Evolutionary conservation across 2,888 invertebrate species (phyloP).

Genomic region (Stegophylla sp.): DNA sequence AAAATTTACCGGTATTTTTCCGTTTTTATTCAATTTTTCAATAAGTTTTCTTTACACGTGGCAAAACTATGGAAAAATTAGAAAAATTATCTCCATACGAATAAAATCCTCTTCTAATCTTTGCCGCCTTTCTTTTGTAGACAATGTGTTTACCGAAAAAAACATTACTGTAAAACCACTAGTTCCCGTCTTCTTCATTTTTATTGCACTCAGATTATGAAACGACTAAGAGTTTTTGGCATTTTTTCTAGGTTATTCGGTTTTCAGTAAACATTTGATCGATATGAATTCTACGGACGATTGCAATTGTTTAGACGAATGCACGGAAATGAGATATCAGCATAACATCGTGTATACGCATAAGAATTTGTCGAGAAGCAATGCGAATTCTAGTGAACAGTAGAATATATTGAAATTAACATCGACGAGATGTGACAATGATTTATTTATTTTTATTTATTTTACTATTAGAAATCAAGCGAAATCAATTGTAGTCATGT

Average conservation of each 20-base stretch:
- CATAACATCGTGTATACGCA: constrained; percentile 51
- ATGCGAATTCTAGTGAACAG: neutral
- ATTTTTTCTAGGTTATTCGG: constrained; percentile 50
- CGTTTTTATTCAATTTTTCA: no score
- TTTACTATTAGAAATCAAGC: neutral
- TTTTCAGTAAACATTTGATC: constrained; percentile 27
- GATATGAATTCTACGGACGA: constrained; percentile 6
- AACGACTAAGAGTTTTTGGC: no score
- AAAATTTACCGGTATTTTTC: no score
- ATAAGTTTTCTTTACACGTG: no score
- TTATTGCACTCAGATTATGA: no score
- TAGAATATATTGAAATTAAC: neutral
- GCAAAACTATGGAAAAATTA: no score
- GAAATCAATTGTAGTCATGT: constrained; percentile 13
- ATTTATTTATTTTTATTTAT: neutral
- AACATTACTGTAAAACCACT: no score
- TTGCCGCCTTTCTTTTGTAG: no score
- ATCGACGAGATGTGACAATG: neutral
- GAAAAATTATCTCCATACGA: no score
- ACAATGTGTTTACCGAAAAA: no score
- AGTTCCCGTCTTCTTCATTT: no score
- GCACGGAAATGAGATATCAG: constrained; percentile 60
- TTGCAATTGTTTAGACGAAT: constrained; percentile 62
- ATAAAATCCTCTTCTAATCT: no score
- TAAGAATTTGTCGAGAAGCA: constrained; percentile 36